Conservation (phyloP, 2,113 vertebrate genomes). For the Semnopithecus entellus region DNA sequence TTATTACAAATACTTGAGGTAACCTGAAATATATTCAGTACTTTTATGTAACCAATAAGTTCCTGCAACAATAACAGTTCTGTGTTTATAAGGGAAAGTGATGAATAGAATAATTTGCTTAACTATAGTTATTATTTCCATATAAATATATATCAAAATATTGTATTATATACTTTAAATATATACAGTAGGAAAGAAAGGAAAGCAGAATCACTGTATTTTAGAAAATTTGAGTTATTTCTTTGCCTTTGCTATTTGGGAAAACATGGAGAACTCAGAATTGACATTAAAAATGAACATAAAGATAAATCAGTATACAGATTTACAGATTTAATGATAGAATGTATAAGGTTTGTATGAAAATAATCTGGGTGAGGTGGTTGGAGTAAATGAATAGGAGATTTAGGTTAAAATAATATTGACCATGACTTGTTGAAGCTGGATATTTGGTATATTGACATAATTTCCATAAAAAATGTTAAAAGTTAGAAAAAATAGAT, state of each 20-base stretch:
- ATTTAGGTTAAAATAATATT: not conserved
- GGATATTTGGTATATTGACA: not conserved
- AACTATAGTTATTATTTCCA: not conserved
- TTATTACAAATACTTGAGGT: not conserved
- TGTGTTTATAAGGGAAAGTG: not conserved
- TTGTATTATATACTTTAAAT: not conserved
- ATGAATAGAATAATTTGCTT: not conserved
- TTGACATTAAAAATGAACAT: not conserved
- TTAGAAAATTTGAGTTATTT: not conserved
- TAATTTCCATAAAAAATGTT: not conserved
- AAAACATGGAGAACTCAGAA: not conserved
- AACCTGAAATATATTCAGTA: not conserved
- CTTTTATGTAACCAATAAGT: not conserved
- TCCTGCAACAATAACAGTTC: not conserved
- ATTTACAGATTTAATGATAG: not conserved
- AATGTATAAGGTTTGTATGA: not conserved
- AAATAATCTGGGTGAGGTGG: not conserved
- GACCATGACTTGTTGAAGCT: not conserved
- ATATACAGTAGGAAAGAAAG: not conserved
- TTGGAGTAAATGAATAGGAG: not conserved
- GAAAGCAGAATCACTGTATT: not conserved
- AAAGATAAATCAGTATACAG: not conserved
- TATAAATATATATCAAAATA: not conserved
- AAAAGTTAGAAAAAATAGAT: constrained; percentile 11
- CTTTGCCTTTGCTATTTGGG: not conserved